phyloP scores from a whole-genome alignment of 2,113 vertebrate species.

The Syngnathoides biaculeatus region DNA sequence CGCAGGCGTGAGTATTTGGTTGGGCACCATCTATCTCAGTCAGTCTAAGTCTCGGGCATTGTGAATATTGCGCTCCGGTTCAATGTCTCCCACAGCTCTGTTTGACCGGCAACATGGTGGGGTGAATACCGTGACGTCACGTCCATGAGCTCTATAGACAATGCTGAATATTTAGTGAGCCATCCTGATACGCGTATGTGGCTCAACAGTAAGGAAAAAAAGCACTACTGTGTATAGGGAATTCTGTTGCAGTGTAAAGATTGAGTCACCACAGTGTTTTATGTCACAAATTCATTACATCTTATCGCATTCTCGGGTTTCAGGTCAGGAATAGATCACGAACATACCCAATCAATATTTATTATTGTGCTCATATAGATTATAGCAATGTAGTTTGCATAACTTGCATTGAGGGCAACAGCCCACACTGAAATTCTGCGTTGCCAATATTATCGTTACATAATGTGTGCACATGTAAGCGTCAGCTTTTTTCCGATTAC shows the following conservation, averaged over 20 bases:
- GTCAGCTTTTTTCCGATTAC: not conserved
- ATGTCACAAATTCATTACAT: conserved; percentile 63
- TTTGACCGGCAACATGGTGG: too few relatives aligned
- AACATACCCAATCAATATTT: conserved; percentile 47
- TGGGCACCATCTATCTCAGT: too few relatives aligned
- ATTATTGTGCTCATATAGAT: conserved; percentile 50
- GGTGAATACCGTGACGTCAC: too few relatives aligned
- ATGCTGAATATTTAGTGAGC: conserved; percentile 31
- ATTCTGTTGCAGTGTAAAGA: conserved; percentile 48
- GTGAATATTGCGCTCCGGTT: too few relatives aligned
- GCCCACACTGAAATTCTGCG: conserved; percentile 16
- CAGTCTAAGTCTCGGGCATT: too few relatives aligned
- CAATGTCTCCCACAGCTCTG: too few relatives aligned
- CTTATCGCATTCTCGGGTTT: conserved; percentile 61
- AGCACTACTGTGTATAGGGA: conserved; percentile 28
- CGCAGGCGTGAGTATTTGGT: too few relatives aligned
- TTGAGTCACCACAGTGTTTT: conserved; percentile 44
- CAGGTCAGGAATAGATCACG: conserved; percentile 34
- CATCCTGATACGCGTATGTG: conserved; percentile 12
- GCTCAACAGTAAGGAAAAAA: not conserved
- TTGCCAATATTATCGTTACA: conserved; percentile 14
- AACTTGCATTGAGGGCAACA: conserved; percentile 32
- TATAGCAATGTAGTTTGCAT: conserved; percentile 41
- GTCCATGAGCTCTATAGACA: too few relatives aligned
- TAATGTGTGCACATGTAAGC: conserved; percentile 7